Conservation (phyloP, 1,140 invertebrate species). For the Apolygus lucorum region DNA sequence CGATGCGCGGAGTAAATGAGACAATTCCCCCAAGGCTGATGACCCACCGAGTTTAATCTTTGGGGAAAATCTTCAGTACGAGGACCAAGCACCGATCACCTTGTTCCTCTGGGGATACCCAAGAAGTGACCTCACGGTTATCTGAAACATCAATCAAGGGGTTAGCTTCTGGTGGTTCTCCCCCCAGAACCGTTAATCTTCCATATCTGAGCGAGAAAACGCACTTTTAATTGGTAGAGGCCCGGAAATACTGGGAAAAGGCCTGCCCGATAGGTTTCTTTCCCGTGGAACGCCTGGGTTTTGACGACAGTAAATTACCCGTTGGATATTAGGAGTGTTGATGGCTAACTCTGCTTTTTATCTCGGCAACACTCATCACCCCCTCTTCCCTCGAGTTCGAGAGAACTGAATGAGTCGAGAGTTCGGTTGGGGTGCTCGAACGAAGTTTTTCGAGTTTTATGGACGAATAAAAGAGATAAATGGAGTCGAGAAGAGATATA, state of each 20-base stretch:
- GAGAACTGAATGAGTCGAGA: not conserved
- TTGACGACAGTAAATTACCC: conserved; percentile 12
- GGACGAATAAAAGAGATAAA: conserved; percentile 11
- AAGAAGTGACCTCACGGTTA: not conserved
- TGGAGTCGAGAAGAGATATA: too few species aligned
- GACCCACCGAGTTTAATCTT: too few species aligned
- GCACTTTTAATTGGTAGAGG: conserved; percentile 8
- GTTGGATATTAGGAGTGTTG: conserved; percentile 3
- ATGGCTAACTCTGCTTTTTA: conserved; percentile 1
- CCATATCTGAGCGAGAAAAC: conserved; percentile 1
- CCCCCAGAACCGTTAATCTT: conserved; percentile 4
- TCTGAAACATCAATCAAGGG: not conserved
- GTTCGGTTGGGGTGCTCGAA: not conserved
- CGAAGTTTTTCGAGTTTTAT: not conserved
- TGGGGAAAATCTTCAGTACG: not conserved
- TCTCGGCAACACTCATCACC: conserved; percentile 7
- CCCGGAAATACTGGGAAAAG: not conserved
- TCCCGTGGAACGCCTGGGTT: not conserved
- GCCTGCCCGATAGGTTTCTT: not conserved
- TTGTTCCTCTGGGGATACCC: not conserved
- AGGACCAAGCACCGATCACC: conserved; percentile 2
- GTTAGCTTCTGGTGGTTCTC: not conserved
- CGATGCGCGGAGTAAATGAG: not conserved
- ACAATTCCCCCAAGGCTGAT: too few species aligned
- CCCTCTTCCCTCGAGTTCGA: not conserved